phyloP scores from a whole-genome alignment of 2,888 invertebrate species.

The Spicauda simplicius region DNA sequence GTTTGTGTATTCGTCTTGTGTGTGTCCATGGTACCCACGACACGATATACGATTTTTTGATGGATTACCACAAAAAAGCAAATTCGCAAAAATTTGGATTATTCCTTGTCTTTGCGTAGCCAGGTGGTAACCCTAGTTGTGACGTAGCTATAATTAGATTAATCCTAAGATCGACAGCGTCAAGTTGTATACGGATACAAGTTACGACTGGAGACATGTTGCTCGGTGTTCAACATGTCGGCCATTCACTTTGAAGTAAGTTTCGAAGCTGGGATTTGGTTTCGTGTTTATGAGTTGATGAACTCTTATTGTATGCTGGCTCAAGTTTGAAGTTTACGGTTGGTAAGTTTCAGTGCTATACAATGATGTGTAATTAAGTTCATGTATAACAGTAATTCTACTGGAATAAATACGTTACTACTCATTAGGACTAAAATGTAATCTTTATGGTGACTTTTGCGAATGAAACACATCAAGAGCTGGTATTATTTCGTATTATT shows the following conservation, averaged over 20 bases:
- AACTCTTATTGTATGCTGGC: background rate
- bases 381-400: background rate
- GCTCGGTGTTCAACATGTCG: constrained; percentile 1
- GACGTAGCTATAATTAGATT: background rate
- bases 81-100: too few species aligned
- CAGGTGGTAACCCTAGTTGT: too few species aligned
- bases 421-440: too few species aligned
- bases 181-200: background rate
- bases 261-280: background rate
- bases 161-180: constrained; percentile 5
- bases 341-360: background rate
- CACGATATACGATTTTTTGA: too few species aligned
- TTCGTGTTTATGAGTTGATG: background rate
- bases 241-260: background rate
- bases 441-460: too few species aligned
- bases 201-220: constrained; percentile 3
- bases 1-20: too few species aligned
- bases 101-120: too few species aligned
- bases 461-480: too few species aligned
- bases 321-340: background rate
- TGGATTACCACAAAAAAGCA: too few species aligned
- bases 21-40: too few species aligned
- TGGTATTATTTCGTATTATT: too few species aligned
- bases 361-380: background rate
- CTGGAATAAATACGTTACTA: too few species aligned